Percentiles rank a stretch among this genome's conserved stretches.
phyloP scores from a whole-genome alignment of 2,113 vertebrate species.

The Sisor rabdophorus region DNA sequence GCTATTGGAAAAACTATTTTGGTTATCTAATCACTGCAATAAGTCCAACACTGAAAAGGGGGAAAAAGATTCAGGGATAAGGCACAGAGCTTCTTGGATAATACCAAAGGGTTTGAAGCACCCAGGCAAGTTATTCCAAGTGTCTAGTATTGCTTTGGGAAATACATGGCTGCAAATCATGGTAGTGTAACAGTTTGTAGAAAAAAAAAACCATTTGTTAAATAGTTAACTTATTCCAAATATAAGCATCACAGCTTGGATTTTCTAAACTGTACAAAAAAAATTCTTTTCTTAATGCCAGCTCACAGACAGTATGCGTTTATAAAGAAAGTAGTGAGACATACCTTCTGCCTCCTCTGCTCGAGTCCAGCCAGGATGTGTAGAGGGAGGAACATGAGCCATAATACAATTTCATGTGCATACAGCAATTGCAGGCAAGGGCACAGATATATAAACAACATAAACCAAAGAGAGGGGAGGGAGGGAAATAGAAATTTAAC shows the following conservation, averaged over 20 bases:
- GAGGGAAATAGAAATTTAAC: constrained; percentile 52
- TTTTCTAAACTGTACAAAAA: not conserved
- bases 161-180: not conserved
- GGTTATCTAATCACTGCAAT: too few relatives aligned
- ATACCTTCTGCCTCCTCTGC: constrained; percentile 91
- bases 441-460: constrained; percentile 66
- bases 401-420: constrained; percentile 75
- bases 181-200: not conserved
- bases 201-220: not conserved
- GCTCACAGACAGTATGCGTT: not conserved
- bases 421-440: constrained; percentile 66
- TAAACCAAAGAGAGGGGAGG: constrained; percentile 41
- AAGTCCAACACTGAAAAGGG: too few relatives aligned
- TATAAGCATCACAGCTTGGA: not conserved
- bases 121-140: not conserved
- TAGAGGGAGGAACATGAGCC: constrained; percentile 59
- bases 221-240: not conserved
- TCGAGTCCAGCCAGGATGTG: constrained; percentile 50
- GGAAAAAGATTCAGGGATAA: not conserved
- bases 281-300: not conserved
- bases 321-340: constrained; percentile 13
- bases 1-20: too few relatives aligned
- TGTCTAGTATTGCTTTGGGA: not conserved
- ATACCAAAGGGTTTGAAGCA: not conserved
- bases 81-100: not conserved